These are phyloP conservation scores for Micromys minutus DNA, from an alignment of 2,113 vertebrate genomes.

Conservation along the genomic window DNA sequence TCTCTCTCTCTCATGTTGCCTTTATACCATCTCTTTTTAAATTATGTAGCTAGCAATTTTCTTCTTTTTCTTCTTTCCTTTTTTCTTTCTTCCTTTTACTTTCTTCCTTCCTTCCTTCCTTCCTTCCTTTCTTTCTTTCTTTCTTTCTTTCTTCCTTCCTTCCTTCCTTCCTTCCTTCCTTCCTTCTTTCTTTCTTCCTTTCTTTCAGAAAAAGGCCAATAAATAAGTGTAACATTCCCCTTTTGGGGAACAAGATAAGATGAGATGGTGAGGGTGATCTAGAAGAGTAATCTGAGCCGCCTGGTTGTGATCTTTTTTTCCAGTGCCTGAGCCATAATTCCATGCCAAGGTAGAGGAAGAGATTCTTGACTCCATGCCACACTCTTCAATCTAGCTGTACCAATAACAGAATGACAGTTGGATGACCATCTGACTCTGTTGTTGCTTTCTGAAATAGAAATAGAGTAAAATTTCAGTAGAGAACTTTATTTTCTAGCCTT, in stretches of 20 bases:
- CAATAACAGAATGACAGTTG: background rate
- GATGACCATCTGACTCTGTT: background rate
- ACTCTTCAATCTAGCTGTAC: background rate
- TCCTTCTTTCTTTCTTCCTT: no score
- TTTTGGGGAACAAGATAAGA: background rate
- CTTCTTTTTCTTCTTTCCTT: background rate
- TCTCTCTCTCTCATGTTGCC: background rate
- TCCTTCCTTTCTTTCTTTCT: no score
- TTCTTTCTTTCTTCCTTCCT: no score
- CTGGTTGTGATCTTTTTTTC: background rate
- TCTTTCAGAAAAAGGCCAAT: background rate
- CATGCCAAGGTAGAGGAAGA: background rate
- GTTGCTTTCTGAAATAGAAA: constrained; percentile 14
- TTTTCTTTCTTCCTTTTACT: no score
- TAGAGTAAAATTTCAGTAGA: constrained; percentile 2
- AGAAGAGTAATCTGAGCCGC: background rate
- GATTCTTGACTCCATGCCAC: background rate
- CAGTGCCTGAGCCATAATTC: background rate
- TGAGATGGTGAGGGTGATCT: background rate
- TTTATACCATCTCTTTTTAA: background rate
- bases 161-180: no score
- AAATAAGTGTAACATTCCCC: background rate
- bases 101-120: no score
- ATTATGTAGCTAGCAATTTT: background rate
- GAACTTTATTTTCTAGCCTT: background rate